Conservation (phyloP, 2,888 invertebrate species). For the Unio delphinus region DNA sequence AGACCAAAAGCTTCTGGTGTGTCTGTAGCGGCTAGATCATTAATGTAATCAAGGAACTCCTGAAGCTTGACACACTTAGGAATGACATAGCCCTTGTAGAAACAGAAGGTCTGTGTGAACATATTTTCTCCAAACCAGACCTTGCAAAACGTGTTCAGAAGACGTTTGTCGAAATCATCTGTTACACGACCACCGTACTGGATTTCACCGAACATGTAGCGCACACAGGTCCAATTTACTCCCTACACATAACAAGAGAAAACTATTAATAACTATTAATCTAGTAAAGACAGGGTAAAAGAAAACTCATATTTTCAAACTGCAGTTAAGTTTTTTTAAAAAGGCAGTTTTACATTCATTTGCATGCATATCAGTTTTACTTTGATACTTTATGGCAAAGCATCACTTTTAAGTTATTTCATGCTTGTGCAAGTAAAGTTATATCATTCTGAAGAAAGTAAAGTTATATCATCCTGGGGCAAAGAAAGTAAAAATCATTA, state of each 20-base stretch:
- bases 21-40: slow-evolving; percentile 64
- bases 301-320: no score
- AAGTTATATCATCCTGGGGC: no score
- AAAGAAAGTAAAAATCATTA: no score
- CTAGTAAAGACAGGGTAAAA: no score
- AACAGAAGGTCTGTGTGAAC: slow-evolving; percentile 67
- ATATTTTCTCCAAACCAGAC: slow-evolving; percentile 72
- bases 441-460: no score
- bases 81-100: slow-evolving; percentile 70
- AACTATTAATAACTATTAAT: no score
- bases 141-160: slow-evolving; percentile 71
- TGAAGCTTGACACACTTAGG: slow-evolving; percentile 66
- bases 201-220: slow-evolving; percentile 73
- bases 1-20: slow-evolving; percentile 72
- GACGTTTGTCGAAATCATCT: slow-evolving; percentile 71
- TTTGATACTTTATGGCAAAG: no score
- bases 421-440: no score
- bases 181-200: slow-evolving; percentile 73
- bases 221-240: slow-evolving; percentile 69
- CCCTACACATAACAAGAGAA: slow-evolving; percentile 50
- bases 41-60: slow-evolving; percentile 68
- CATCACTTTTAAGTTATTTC: no score
- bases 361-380: no score
- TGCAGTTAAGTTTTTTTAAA: no score
- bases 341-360: no score